Percentiles rank a stretch among this genome's conserved stretches.
These are phyloP conservation scores for Microctenopoma lineatum DNA, from an alignment of 2,797 vertebrate genomes.

Conservation along the genomic window DNA sequence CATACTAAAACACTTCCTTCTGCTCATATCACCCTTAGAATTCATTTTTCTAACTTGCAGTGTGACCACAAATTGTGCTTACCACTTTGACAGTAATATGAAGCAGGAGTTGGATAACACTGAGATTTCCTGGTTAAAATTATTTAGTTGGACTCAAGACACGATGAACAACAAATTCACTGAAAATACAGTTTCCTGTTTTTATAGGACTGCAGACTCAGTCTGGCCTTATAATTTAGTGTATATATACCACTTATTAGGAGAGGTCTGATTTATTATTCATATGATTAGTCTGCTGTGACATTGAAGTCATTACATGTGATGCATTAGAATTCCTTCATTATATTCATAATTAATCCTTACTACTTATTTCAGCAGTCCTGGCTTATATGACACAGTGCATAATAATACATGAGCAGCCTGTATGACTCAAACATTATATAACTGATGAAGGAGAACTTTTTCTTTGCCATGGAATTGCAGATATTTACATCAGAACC, in stretches of 20 bases:
- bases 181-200: conserved; percentile 46
- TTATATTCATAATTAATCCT: conserved; percentile 46
- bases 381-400: conserved; percentile 13
- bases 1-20: neutral
- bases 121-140: conserved; percentile 46
- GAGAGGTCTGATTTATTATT: conserved; percentile 45
- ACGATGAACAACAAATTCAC: conserved; percentile 17
- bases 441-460: neutral
- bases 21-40: conserved; percentile 13
- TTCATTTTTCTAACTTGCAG: conserved; percentile 31
- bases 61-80: conserved; percentile 47
- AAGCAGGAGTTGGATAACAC: conserved; percentile 8
- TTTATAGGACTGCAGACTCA: conserved; percentile 30
- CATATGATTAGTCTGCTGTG: conserved; percentile 30
- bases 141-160: conserved; percentile 39
- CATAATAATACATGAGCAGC: conserved; percentile 44
- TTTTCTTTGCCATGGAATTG: neutral
- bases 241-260: conserved; percentile 18
- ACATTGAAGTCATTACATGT: conserved; percentile 32
- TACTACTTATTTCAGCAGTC: conserved; percentile 18
- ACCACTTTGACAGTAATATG: conserved; percentile 42
- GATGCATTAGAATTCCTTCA: conserved; percentile 48
- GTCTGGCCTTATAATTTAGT: neutral
- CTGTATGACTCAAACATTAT: neutral
- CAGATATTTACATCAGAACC: too few species aligned